These are phyloP conservation scores for Macropus fuliginosus DNA, from an alignment of 2,797 vertebrate genomes.

Conservation along the genomic window DNA sequence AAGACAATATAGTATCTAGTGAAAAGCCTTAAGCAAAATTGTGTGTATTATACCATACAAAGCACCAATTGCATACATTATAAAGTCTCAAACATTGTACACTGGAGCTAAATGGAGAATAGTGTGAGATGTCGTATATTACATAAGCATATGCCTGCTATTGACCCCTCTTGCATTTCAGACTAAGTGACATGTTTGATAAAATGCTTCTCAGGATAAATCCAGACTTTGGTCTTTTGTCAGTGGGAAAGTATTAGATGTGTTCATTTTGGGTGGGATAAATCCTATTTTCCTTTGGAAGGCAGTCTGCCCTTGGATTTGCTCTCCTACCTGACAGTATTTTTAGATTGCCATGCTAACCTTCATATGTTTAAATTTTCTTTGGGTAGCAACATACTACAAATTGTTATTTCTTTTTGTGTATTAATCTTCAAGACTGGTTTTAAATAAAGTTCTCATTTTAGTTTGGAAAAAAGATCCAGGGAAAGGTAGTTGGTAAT, in stretches of 20 bases:
- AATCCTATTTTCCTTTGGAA: conserved; percentile 62
- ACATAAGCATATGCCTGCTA: conserved; percentile 35
- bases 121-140: not conserved
- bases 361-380: conserved; percentile 1
- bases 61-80: not conserved
- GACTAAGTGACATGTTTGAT: conserved; percentile 52
- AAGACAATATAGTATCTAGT: conserved; percentile 56
- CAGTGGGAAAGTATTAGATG: conserved; percentile 10
- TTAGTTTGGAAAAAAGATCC: not conserved
- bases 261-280: conserved; percentile 48
- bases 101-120: not conserved
- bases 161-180: conserved; percentile 55
- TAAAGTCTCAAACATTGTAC: not conserved
- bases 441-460: conserved; percentile 36
- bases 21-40: conserved; percentile 55
- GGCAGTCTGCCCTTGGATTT: conserved; percentile 69
- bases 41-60: conserved; percentile 13
- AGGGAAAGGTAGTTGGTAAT: not conserved
- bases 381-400: conserved; percentile 8
- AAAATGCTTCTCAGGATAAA: conserved; percentile 60
- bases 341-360: not conserved
- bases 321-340: conserved; percentile 15
- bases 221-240: conserved; percentile 48
- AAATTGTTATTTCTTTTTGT: conserved; percentile 15
- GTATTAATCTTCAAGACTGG: not conserved